These are phyloP conservation scores for Matsumurasca onukii DNA, from an alignment of 1,140 invertebrate species.

Conservation along the genomic window DNA sequence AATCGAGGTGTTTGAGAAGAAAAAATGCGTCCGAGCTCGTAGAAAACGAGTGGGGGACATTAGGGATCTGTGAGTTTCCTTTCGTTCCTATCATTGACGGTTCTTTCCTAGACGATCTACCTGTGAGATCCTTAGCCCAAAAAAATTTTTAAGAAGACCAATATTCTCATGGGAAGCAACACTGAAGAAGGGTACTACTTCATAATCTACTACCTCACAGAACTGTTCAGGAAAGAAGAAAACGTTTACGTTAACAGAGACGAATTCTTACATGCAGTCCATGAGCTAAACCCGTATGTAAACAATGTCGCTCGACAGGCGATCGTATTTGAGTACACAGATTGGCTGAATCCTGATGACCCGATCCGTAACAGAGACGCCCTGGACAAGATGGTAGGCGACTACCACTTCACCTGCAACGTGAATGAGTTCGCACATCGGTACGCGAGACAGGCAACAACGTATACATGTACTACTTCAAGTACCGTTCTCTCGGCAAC, in stretches of 20 bases:
- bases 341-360: constrained; percentile 88
- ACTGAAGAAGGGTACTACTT: constrained; percentile 94
- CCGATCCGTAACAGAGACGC: constrained; percentile 78
- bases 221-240: constrained; percentile 80
- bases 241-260: constrained; percentile 76
- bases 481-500: constrained; percentile 73
- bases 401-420: constrained; percentile 95
- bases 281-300: constrained; percentile 80
- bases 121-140: constrained; percentile 66
- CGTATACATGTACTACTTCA: constrained; percentile 95
- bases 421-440: constrained; percentile 88
- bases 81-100: constrained; percentile 95
- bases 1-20: constrained; percentile 74
- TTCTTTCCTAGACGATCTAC: constrained; percentile 84
- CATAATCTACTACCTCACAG: constrained; percentile 86
- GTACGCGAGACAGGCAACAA: constrained; percentile 85
- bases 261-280: constrained; percentile 74
- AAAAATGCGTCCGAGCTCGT: constrained; percentile 72
- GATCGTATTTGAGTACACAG: constrained; percentile 88
- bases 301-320: constrained; percentile 79
- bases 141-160: constrained; percentile 93
- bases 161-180: constrained; percentile 90
- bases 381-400: constrained; percentile 93
- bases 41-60: constrained; percentile 78
- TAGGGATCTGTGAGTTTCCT: constrained; percentile 83